Evolutionary conservation across 2,888 invertebrate species (phyloP).

Genomic region (Ectobius pallidus): DNA sequence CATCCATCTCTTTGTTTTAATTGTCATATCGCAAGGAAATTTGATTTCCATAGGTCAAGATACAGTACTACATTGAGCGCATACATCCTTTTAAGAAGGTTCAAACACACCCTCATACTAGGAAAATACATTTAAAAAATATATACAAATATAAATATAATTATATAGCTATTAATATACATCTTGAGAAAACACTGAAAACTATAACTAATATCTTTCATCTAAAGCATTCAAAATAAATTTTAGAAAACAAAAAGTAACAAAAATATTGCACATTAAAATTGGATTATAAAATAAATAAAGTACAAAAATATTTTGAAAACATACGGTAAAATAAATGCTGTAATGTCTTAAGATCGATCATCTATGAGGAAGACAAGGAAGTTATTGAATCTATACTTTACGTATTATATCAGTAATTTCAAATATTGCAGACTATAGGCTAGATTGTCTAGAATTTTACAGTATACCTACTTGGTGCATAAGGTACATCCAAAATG

Average conservation of each 20-base stretch:
- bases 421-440: neutral
- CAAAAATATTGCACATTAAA: neutral
- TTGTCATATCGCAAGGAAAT: neutral
- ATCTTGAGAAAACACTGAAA: neutral
- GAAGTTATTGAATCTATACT: neutral
- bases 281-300: neutral
- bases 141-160: neutral
- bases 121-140: constrained; percentile 19
- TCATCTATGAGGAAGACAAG: neutral
- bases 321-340: constrained; percentile 3
- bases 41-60: neutral
- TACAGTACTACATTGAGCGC: neutral
- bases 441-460: neutral
- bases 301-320: neutral
- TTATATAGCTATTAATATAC: neutral
- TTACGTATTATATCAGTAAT: neutral
- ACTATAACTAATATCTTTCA: neutral
- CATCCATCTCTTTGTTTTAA: neutral
- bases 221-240: neutral
- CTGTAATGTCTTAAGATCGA: neutral
- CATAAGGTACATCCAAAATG: constrained; percentile 24
- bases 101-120: neutral
- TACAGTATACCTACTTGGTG: neutral
- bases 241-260: neutral
- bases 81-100: neutral